Percentiles rank a stretch among this genome's conserved stretches.
Evolutionary conservation across 2,888 invertebrate species (phyloP).

Genomic region (Sphecodes monilicornis): DNA sequence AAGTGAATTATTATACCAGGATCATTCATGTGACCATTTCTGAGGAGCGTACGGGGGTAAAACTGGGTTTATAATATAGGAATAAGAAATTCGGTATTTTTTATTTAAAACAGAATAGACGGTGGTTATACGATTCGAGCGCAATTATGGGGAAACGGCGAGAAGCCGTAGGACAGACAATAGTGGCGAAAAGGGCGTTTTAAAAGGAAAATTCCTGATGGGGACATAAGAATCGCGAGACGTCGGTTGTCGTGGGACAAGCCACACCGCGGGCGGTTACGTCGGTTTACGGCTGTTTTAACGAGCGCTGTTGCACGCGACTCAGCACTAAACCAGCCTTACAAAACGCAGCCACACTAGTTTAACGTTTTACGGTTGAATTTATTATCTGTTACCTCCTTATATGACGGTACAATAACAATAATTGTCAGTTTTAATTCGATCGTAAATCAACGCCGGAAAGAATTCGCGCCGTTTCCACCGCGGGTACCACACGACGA

Average conservation of each 20-base stretch:
- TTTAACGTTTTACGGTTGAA: constrained; percentile 83
- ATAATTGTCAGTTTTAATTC: constrained; percentile 84
- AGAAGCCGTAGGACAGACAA: constrained; percentile 10
- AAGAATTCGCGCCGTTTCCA: constrained; percentile 76
- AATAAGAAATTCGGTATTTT: background rate
- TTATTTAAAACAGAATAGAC: background rate
- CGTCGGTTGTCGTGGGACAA: constrained; percentile 58
- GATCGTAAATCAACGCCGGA: constrained; percentile 80
- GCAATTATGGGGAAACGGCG: background rate
- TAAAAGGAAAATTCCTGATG: constrained; percentile 46
- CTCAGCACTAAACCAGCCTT: constrained; percentile 83
- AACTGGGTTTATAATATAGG: no score
- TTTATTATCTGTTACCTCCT: constrained; percentile 85
- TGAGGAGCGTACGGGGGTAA: background rate
- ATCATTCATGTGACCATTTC: background rate
- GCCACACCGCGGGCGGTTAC: constrained; percentile 79
- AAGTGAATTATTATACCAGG: no score
- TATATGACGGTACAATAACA: constrained; percentile 83
- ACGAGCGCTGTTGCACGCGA: constrained; percentile 84
- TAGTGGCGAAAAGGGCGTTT: constrained; percentile 17
- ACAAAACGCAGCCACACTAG: constrained; percentile 83
- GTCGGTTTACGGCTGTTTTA: constrained; percentile 83
- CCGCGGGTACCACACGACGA: constrained; percentile 52
- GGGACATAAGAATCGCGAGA: constrained; percentile 45
- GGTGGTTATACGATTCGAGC: background rate